A percentile compares a stretch with the other conserved stretches of the same genome.
phyloP scores from a whole-genome alignment of 2,888 invertebrate species.

The Thelaira solivaga region DNA sequence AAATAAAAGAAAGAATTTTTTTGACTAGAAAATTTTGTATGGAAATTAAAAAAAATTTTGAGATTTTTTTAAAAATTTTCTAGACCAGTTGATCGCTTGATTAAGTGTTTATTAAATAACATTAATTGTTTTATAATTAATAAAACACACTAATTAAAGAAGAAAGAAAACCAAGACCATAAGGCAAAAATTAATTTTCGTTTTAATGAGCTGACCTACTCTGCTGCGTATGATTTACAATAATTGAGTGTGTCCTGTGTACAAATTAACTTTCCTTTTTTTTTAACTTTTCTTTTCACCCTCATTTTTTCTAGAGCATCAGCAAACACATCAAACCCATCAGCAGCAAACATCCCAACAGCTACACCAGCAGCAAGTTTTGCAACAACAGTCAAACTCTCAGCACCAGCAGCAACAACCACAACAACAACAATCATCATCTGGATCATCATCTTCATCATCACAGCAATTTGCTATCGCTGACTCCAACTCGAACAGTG shows the following conservation, averaged over 20 bases:
- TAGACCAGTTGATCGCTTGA: too few species aligned
- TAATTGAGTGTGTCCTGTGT: not conserved
- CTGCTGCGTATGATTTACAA: not conserved
- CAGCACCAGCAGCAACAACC: conserved; percentile 34
- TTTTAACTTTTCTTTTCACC: not conserved
- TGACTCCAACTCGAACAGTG: conserved; percentile 86
- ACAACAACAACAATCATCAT: conserved; percentile 3
- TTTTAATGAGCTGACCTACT: too few species aligned
- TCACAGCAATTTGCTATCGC: conserved; percentile 84
- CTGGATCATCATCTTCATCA: conserved; percentile 33
- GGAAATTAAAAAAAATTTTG: too few species aligned
- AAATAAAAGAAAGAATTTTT: too few species aligned
- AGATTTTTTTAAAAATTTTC: too few species aligned
- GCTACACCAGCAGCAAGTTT: conserved; percentile 48
- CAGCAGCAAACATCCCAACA: conserved; percentile 44
- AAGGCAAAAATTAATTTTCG: too few species aligned
- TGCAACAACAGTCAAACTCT: conserved; percentile 13
- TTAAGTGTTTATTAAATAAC: too few species aligned
- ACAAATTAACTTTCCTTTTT: not conserved
- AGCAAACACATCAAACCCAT: conserved; percentile 38
- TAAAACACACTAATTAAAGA: too few species aligned
- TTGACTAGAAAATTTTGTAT: too few species aligned
- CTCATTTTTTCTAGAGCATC: conserved; percentile 34
- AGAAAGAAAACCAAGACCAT: too few species aligned
- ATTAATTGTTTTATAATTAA: too few species aligned